Percentiles rank a stretch among this genome's conserved stretches.
Evolutionary conservation across 1,140 invertebrate species (phyloP).

Genomic region (Calephelis nemesis): DNA sequence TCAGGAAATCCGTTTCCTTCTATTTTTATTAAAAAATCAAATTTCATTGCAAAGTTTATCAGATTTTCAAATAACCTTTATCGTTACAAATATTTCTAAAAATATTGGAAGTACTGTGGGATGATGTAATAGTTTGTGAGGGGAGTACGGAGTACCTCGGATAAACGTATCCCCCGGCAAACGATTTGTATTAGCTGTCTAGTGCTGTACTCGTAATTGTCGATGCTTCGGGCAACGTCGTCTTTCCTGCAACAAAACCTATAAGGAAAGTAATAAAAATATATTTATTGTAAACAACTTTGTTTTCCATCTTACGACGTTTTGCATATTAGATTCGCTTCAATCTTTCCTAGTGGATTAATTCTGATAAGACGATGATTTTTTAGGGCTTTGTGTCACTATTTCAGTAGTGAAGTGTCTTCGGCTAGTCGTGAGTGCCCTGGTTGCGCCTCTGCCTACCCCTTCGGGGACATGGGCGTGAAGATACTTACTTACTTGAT

Average conservation of each 20-base stretch:
- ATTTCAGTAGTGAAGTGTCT: not conserved
- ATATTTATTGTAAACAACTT: constrained; percentile 5
- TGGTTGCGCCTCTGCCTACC: too few relatives aligned
- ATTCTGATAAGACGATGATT: too few relatives aligned
- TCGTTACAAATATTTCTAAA: constrained; percentile 40
- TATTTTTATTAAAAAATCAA: not conserved
- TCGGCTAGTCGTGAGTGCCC: too few relatives aligned
- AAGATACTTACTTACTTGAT: too few relatives aligned
- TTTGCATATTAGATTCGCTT: too few relatives aligned
- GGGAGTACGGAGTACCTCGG: constrained; percentile 41
- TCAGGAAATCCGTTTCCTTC: too few relatives aligned
- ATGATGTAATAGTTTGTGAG: constrained; percentile 67
- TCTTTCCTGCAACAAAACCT: constrained; percentile 53
- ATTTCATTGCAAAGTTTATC: not conserved
- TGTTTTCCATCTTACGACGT: too few relatives aligned
- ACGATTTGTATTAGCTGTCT: constrained; percentile 76
- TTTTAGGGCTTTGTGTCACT: not conserved
- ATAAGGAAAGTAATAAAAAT: constrained; percentile 44
- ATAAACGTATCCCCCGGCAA: constrained; percentile 70
- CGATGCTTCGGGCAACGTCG: constrained; percentile 61
- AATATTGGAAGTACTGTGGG: constrained; percentile 42
- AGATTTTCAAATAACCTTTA: not conserved
- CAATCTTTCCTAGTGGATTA: not conserved
- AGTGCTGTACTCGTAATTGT: constrained; percentile 73
- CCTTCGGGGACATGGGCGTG: too few relatives aligned